A percentile compares a stretch with the other conserved stretches of the same genome.
Evolutionary conservation across 2,113 vertebrate genomes (phyloP).

Genomic region (Machaerirhynchus nigripectus): DNA sequence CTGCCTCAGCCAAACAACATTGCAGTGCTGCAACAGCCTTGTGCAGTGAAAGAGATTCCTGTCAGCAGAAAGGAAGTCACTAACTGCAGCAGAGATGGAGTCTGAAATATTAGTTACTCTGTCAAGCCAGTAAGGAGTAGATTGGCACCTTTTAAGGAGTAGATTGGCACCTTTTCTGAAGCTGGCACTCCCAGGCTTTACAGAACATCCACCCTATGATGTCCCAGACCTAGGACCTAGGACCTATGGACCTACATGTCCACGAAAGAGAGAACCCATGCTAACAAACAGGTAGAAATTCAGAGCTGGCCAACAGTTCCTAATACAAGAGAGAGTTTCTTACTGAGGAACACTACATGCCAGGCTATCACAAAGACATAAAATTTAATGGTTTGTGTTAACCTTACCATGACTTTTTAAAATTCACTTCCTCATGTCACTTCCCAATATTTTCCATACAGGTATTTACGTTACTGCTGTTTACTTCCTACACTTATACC

Average conservation of each 20-base stretch:
- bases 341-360: background rate
- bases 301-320: background rate
- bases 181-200: background rate
- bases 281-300: background rate
- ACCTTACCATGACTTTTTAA: background rate
- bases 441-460: background rate
- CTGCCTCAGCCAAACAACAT: accelerated
- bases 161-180: background rate
- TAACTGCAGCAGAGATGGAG: background rate
- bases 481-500: background rate
- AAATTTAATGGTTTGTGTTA: background rate
- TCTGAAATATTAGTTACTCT: background rate
- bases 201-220: background rate
- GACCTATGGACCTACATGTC: too few species aligned
- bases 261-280: background rate
- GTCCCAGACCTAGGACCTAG: too few species aligned
- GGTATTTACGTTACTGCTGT: background rate
- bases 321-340: background rate
- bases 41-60: background rate
- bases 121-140: background rate
- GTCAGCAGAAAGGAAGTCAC: background rate
- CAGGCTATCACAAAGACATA: background rate
- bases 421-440: background rate
- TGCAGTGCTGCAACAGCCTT: background rate
- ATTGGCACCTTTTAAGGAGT: background rate